A percentile compares a stretch with the other conserved stretches of the same genome.
phyloP scores from a whole-genome alignment of 2,113 vertebrate genomes.

The Esox niger region DNA sequence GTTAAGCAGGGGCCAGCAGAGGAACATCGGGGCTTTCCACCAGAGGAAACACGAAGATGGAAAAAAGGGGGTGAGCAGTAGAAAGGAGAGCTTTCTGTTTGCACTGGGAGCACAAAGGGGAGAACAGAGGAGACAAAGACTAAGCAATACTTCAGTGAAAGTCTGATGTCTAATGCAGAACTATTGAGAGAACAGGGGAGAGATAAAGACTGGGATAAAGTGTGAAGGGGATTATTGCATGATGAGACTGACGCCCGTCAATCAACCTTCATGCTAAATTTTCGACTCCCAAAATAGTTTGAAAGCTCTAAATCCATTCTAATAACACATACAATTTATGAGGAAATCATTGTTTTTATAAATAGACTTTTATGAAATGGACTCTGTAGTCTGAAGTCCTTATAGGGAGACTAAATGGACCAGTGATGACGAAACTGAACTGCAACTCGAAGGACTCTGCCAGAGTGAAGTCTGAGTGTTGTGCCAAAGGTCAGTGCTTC shows the following conservation, averaged over 20 bases:
- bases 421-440: neutral
- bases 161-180: conserved; percentile 14
- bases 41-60: conserved; percentile 47
- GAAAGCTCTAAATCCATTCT: too few relatives aligned
- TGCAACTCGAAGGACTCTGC: neutral
- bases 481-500: neutral
- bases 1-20: conserved; percentile 14
- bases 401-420: neutral
- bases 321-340: neutral
- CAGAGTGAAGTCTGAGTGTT: conserved; percentile 3
- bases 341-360: neutral
- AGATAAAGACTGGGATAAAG: neutral
- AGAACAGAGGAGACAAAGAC: conserved; percentile 13
- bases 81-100: neutral
- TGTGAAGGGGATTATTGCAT: neutral
- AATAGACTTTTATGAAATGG: neutral
- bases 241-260: neutral
- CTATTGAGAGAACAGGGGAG: conserved; percentile 11
- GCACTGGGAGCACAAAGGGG: neutral
- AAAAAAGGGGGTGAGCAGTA: conserved; percentile 26
- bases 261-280: neutral
- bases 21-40: conserved; percentile 60
- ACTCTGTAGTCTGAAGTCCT: neutral
- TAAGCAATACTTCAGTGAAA: conserved; percentile 27
- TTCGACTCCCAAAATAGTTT: too few relatives aligned